These are phyloP conservation scores for Symphodus melops DNA, from an alignment of 2,113 vertebrate genomes.

Conservation along the genomic window DNA sequence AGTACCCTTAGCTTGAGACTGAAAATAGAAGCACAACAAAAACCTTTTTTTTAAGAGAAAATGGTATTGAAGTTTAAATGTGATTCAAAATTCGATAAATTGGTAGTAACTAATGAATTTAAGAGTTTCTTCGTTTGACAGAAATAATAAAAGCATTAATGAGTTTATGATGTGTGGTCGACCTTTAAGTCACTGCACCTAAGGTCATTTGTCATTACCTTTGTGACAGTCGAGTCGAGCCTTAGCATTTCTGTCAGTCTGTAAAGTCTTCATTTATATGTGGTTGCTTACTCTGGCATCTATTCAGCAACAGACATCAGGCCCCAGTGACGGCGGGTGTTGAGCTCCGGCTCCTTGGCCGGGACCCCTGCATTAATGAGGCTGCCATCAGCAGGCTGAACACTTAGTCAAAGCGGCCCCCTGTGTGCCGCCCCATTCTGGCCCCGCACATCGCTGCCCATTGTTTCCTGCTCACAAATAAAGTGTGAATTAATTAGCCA, in stretches of 20 bases:
- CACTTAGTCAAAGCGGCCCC: conserved; percentile 74
- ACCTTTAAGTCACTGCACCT: conserved; percentile 1
- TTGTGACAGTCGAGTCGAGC: conserved; percentile 57
- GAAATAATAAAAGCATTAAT: too few species aligned
- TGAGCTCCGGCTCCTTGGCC: conserved; percentile 68
- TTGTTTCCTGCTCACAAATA: conserved; percentile 76
- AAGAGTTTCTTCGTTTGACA: too few species aligned
- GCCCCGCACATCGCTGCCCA: conserved; percentile 67
- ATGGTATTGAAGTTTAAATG: too few species aligned
- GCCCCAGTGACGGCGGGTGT: conserved; percentile 66
- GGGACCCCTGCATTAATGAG: conserved; percentile 78
- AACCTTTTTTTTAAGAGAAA: too few species aligned
- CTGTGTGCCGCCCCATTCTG: conserved; percentile 63
- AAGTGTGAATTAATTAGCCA: conserved; percentile 79
- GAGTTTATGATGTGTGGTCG: neutral
- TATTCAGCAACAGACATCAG: conserved; percentile 69
- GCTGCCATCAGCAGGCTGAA: conserved; percentile 72
- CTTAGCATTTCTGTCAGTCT: conserved; percentile 49
- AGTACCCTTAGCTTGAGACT: too few species aligned
- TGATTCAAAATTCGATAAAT: too few species aligned
- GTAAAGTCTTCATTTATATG: conserved; percentile 53
- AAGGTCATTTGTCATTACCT: conserved; percentile 68
- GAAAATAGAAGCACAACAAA: too few species aligned
- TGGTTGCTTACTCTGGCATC: conserved; percentile 70
- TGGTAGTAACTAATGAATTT: too few species aligned